phyloP scores from a whole-genome alignment of 2,888 invertebrate genomes.

The Eurois occulta region DNA sequence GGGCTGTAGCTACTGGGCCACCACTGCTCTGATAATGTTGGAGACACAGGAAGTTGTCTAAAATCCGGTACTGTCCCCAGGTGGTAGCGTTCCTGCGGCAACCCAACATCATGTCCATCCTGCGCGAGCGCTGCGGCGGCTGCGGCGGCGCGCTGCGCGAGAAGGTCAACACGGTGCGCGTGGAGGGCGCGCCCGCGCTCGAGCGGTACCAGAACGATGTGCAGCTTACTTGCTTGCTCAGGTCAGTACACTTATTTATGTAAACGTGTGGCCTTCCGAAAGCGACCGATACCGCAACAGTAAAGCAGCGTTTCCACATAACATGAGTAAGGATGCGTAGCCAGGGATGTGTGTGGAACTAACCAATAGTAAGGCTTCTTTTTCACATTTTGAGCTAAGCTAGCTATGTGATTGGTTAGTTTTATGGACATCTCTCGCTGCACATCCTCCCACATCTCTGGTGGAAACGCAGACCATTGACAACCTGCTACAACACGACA shows the following conservation, averaged over 20 bases:
- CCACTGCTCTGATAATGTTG: too few relatives aligned
- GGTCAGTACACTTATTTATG: slow-evolving; percentile 90
- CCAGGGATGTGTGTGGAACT: too few relatives aligned
- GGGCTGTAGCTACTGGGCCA: too few relatives aligned
- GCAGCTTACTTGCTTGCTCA: slow-evolving; percentile 97
- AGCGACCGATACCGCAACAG: too few relatives aligned
- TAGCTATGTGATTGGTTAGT: too few relatives aligned
- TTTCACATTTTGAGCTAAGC: too few relatives aligned
- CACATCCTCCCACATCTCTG: too few relatives aligned
- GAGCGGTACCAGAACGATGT: slow-evolving; percentile 97
- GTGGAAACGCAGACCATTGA: background rate
- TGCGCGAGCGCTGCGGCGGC: slow-evolving; percentile 94
- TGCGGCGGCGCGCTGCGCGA: slow-evolving; percentile 93
- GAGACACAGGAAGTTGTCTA: background rate
- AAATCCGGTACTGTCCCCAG: slow-evolving; percentile 57
- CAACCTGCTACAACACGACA: background rate
- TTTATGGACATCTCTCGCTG: too few relatives aligned
- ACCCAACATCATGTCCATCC: slow-evolving; percentile 97
- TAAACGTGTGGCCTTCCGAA: background rate
- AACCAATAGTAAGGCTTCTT: too few relatives aligned
- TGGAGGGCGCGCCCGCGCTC: slow-evolving; percentile 96
- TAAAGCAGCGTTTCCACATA: too few relatives aligned
- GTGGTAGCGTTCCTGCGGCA: slow-evolving; percentile 99
- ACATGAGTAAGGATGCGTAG: too few relatives aligned
- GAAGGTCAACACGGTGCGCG: slow-evolving; percentile 96